Evolutionary conservation across 1,140 invertebrate genomes (phyloP), one percentile per base, ranked within the genome.

Genomic region (Cotesia typhae): DNA sequence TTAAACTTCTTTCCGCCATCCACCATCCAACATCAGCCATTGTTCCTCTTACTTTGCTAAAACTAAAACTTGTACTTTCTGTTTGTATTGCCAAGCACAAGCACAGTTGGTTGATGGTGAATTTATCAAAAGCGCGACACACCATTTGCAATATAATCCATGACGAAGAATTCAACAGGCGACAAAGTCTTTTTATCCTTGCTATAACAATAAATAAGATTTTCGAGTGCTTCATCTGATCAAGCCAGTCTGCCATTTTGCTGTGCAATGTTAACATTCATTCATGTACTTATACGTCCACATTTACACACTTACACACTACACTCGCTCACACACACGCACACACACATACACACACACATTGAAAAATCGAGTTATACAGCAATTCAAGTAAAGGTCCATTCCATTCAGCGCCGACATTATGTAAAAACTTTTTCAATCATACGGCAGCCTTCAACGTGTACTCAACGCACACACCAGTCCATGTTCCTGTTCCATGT

Each of bases 371-470:
- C 41, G 28, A 28, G 65, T 67, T 37, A 64, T 47, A 55, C 14
- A 4, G 52, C 38, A 41, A 67, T 67, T 36, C 28, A 35, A 47
- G 41, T 47, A 67, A 52, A 14, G 35, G 17, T 57, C n/a, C 14
- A 57, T 67, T 55, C 51, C n/a, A 55, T 55, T 67, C 20, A 55
- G 55, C 35, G 5, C 28, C n/a, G 52, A 37, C 28, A 67, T 67
- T 67, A 67, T 67, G 66, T 67, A 55, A 67, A 67, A 67, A 67
- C 51, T 67, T 67, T 67, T 67, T 41, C 66, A 67, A 67, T 67
- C 66, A 67, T 67, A 67, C 17, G 14, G 14, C 64, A 64, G 35
- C 9, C 9, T 17, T 35, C 61, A 7, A 66, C 64, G 64, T 66
- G 64, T 66, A 47, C 41, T 47, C 41, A 47, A 47, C 41, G 41